Percentiles rank a stretch among this genome's conserved stretches.
Evolutionary conservation across 1,140 invertebrate genomes (phyloP).

Genomic region (Ruditapes philippinarum): DNA sequence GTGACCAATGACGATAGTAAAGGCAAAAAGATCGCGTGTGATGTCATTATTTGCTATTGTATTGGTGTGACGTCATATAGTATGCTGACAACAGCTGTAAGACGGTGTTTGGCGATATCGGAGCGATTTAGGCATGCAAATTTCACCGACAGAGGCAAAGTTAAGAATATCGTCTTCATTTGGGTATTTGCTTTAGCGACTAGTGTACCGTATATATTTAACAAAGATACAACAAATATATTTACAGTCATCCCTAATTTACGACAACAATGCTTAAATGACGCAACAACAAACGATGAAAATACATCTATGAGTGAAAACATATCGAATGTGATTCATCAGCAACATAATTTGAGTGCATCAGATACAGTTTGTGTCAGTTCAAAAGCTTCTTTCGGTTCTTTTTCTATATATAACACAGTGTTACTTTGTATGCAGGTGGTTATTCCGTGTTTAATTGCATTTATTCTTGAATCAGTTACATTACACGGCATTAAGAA

Average conservation of each 20-base stretch:
- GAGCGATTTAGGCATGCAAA: conserved; percentile 31
- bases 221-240: background rate
- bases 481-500: background rate
- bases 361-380: background rate
- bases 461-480: conserved; percentile 7
- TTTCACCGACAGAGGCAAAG: conserved; percentile 50
- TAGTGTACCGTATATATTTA: conserved; percentile 24
- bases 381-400: background rate
- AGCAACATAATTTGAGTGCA: background rate
- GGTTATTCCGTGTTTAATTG: background rate
- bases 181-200: background rate
- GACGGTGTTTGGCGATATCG: conserved; percentile 16
- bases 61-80: conserved; percentile 21
- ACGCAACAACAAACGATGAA: background rate
- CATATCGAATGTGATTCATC: background rate
- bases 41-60: conserved; percentile 17
- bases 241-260: background rate
- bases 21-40: background rate
- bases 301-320: background rate
- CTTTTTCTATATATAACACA: background rate
- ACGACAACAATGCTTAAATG: too few relatives aligned
- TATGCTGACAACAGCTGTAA: conserved; percentile 38
- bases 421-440: conserved; percentile 16
- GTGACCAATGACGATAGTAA: background rate
- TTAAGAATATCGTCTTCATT: conserved; percentile 9